Base-by-base conservation (phyloP, 2,113 vertebrate species). In the Phodopus roborovskii region DNA sequence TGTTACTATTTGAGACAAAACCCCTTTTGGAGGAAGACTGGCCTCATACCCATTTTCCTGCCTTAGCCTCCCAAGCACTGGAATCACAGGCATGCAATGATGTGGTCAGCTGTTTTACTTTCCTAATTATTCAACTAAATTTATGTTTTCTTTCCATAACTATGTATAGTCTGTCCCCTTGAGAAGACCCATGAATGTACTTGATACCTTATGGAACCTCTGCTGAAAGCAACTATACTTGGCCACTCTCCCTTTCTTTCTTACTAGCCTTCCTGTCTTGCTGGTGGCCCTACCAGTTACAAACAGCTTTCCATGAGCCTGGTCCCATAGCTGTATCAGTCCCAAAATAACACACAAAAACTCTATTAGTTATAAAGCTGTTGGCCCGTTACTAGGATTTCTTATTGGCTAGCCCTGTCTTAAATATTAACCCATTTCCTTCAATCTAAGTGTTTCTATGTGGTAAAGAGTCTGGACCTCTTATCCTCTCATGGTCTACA, bases 221-320 rank as follows among this genome's bases (percentile, higher is more conserved):
- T 11, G 6, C 62, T 42, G 68, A 50, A 56, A 50, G 77, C 33
- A 15, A 20, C 24, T 24, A 0, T 17, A 11, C 45, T 45, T 45
- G n/a, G 20, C 42, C n/a, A 3, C 1, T 3, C 11, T 30, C 1
- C 1, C 0, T 5, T 26, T 62, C 17, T 20, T 16, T 22, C 0
- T 19, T 10, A 19, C 8, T 17, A 15, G 6, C 45, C 12, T 36
- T 48, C 16, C 33, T 56, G 12, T 28, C 45, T 60, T 50, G 45
- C 73, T 33, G 10, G 5, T 50, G 60, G 17, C 26, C 85, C 45
- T 4, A 22, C 45, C 45, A 4, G 45, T 45, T 45, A 45, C 6
- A 6, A 45, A 6, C 45, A 45, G 45, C 6, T 45, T 45, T 45
- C 45, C 45, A 45, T 45, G 45, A 45, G 45, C 45, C 45, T 45